Evolutionary conservation across 2,888 invertebrate genomes (phyloP).

Genomic region (Tuberolachnus salignus): DNA sequence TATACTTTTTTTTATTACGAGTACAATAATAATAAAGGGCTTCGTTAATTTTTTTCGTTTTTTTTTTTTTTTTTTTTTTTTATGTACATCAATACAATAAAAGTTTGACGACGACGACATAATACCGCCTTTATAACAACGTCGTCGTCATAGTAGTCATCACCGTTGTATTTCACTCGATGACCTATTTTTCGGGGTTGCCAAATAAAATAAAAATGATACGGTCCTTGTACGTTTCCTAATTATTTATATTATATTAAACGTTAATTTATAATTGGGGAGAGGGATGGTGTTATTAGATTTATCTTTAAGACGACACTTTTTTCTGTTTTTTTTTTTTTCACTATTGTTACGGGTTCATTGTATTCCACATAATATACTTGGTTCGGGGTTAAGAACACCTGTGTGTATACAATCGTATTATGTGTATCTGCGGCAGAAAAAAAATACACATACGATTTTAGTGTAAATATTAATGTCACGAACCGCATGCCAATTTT

Average conservation of each 20-base stretch:
- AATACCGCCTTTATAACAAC: too few species aligned
- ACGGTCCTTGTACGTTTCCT: background rate
- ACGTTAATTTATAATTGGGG: too few species aligned
- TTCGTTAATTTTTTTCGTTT: constrained; percentile 17
- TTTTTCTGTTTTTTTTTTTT: too few species aligned
- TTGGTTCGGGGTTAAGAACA: constrained; percentile 28
- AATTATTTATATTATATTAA: too few species aligned
- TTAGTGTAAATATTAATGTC: constrained; percentile 31
- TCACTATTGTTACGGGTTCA: background rate
- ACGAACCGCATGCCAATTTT: constrained; percentile 45
- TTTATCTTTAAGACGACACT: too few species aligned
- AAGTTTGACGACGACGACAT: background rate
- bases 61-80: background rate
- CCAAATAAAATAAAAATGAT: constrained; percentile 3
- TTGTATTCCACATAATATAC: background rate
- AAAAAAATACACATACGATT: constrained; percentile 4
- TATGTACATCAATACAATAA: constrained; percentile 11
- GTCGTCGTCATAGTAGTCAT: background rate
- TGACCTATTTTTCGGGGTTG: constrained; percentile 34
- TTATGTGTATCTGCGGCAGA: too few species aligned
- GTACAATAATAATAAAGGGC: background rate
- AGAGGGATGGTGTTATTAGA: too few species aligned
- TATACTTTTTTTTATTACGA: background rate
- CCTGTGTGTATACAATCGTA: background rate
- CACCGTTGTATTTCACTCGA: background rate